Percentiles rank a stretch among this genome's conserved stretches.
Conservation (phyloP, 2,113 vertebrate species). For the Muscicapa adusta region DNA sequence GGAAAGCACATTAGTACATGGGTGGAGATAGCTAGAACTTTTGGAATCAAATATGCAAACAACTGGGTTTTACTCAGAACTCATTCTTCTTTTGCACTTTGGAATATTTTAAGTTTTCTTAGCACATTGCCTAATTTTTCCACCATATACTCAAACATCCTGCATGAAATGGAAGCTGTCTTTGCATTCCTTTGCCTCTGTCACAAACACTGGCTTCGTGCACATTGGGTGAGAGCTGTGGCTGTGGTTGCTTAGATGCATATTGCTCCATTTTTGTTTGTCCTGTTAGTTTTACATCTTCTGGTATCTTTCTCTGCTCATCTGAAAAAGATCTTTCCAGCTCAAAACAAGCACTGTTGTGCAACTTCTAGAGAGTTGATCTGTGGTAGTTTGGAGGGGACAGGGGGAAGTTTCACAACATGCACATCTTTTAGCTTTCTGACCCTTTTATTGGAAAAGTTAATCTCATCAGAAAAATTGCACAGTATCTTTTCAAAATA, state of each 20-base stretch:
- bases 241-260: neutral
- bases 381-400: neutral
- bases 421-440: neutral
- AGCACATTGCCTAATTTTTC: neutral
- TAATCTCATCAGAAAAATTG: neutral
- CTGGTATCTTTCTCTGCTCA: neutral
- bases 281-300: neutral
- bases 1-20: slow-evolving; percentile 43
- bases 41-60: slow-evolving; percentile 11
- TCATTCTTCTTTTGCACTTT: neutral
- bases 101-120: neutral
- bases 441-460: neutral
- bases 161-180: neutral
- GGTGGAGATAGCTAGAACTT: slow-evolving; percentile 15
- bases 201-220: neutral
- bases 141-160: neutral
- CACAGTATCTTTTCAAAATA: neutral
- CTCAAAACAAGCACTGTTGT: neutral
- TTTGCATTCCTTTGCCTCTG: neutral
- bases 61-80: neutral
- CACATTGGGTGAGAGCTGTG: neutral
- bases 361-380: neutral
- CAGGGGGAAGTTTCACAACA: neutral
- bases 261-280: neutral
- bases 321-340: neutral